These are phyloP conservation scores for Drosophila nr. perissopoda DNA, from an alignment of 2,888 invertebrate species.

Conservation along the genomic window DNA sequence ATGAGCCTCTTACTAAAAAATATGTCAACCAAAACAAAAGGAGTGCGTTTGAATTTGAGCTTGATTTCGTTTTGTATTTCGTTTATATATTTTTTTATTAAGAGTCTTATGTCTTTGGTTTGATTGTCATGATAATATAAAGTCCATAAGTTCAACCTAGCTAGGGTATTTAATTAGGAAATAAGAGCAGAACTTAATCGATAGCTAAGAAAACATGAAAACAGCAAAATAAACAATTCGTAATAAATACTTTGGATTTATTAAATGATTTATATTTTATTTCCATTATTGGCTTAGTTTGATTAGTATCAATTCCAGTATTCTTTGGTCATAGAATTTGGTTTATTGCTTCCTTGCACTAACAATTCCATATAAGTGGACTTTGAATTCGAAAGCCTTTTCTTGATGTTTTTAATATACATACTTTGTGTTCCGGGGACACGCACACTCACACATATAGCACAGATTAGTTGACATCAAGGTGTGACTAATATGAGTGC, in stretches of 20 bases:
- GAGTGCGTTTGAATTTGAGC: not conserved
- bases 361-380: not conserved
- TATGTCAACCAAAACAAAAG: not conserved
- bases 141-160: not conserved
- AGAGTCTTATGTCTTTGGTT: not conserved
- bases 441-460: not conserved
- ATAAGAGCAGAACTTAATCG: not conserved
- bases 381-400: not conserved
- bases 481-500: slow-evolving; percentile 27
- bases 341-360: not conserved
- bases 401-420: not conserved
- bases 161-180: not conserved
- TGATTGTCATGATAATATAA: not conserved
- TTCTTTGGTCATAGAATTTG: not conserved
- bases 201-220: not conserved
- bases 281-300: no score
- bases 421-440: not conserved
- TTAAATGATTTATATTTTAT: not conserved
- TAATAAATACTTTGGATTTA: not conserved
- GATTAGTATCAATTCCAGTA: not conserved
- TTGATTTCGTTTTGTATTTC: not conserved
- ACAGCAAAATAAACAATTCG: not conserved
- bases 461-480: not conserved
- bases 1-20: not conserved
- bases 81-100: not conserved